These are phyloP conservation scores for Drosophila nigrodunni DNA, from an alignment of 1,140 invertebrate species.

Conservation along the genomic window DNA sequence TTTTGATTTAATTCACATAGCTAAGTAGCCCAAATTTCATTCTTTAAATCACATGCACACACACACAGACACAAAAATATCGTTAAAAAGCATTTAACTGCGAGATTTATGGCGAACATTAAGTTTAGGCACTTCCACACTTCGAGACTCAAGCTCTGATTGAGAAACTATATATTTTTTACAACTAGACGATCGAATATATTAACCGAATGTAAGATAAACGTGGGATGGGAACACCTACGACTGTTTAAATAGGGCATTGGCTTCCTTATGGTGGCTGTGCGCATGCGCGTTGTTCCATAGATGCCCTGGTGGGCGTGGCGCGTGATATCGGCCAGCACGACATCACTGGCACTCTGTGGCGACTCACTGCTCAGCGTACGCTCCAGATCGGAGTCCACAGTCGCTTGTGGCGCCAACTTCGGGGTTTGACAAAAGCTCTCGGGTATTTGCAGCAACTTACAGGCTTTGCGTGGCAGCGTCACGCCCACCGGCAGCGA, in stretches of 20 bases:
- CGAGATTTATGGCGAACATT: slow-evolving; percentile 2
- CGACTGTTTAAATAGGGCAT: slow-evolving; percentile 82
- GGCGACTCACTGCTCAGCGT: slow-evolving; percentile 32
- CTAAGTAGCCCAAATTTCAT: slow-evolving; percentile 45
- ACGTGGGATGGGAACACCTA: slow-evolving; percentile 57
- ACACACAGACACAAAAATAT: slow-evolving; percentile 21
- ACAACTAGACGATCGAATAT: neutral
- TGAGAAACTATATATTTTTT: neutral
- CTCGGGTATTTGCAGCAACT: slow-evolving; percentile 79
- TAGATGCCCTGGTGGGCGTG: slow-evolving; percentile 71
- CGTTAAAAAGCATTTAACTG: neutral
- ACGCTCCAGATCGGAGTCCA: slow-evolving; percentile 61
- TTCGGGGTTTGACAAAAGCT: slow-evolving; percentile 39
- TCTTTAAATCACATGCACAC: slow-evolving; percentile 23
- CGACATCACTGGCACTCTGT: slow-evolving; percentile 5
- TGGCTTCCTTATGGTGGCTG: slow-evolving; percentile 77
- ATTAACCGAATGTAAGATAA: neutral
- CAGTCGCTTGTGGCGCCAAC: slow-evolving; percentile 41
- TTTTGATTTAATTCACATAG: neutral
- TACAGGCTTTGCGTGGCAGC: slow-evolving; percentile 74
- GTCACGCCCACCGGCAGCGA: slow-evolving; percentile 61
- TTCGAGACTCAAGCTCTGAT: neutral
- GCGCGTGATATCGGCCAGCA: slow-evolving; percentile 60
- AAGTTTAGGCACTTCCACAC: slow-evolving; percentile 5
- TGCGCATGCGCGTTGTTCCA: slow-evolving; percentile 79